A percentile compares a stretch with the other conserved stretches of the same genome.
These are phyloP conservation scores for Rhingia rostrata DNA, from an alignment of 2,888 invertebrate species.

Conservation along the genomic window DNA sequence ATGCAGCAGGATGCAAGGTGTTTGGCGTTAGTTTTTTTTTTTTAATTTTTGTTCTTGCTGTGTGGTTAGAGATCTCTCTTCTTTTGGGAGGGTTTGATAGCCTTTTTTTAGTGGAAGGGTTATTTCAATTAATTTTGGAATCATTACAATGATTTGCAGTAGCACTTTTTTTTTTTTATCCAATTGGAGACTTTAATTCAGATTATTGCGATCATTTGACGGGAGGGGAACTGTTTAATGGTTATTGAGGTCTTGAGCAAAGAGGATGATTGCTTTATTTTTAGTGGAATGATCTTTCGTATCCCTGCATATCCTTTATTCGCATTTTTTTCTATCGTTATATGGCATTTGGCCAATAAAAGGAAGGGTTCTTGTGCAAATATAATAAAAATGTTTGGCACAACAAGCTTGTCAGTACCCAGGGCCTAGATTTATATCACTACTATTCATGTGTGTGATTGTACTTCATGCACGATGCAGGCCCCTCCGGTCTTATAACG, in stretches of 20 bases:
- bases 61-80: slow-evolving; percentile 34
- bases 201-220: slow-evolving; percentile 30
- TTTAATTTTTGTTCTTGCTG: neutral
- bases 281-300: no score
- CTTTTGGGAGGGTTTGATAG: slow-evolving; percentile 11
- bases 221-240: slow-evolving; percentile 29
- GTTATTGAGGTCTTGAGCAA: neutral
- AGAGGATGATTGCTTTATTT: no score
- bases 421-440: no score
- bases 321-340: no score
- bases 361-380: no score
- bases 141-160: slow-evolving; percentile 69
- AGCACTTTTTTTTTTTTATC: slow-evolving; percentile 7
- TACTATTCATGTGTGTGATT: no score
- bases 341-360: no score
- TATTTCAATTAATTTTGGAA: slow-evolving; percentile 70
- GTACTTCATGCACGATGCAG: no score
- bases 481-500: no score
- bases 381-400: no score
- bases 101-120: slow-evolving; percentile 29
- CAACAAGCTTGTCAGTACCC: no score
- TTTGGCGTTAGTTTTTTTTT: slow-evolving; percentile 61
- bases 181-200: slow-evolving; percentile 4
- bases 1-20: slow-evolving; percentile 74
- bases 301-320: no score